Evolutionary conservation across 2,797 vertebrate species (phyloP), one percentile per base, ranked within the genome.

Genomic region (Erpetoichthys calabaricus): DNA sequence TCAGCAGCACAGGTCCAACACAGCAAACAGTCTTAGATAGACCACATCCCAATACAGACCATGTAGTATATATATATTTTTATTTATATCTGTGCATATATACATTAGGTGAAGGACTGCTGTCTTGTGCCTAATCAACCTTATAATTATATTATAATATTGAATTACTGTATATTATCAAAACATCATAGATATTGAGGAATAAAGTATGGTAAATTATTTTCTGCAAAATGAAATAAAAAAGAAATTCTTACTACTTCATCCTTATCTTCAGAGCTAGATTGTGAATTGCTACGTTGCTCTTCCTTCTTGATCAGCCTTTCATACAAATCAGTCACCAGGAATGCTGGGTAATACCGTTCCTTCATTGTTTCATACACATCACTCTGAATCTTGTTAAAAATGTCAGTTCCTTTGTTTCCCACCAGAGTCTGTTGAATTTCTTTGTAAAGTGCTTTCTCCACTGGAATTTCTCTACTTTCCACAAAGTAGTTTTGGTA

Each of bases 401-500:
- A 99, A 8, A 99, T 91, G 25, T 97, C 88, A 3, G 89, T 93
- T 51, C 94, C 95, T 81, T 89, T 90, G 82, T 99, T 99, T 9
- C 94, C 95, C 65, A 99, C 94, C 8, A 98, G 86, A 62, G 92
- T 94, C 65, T 99, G 93, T 60, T 98, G 93, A 71, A 99, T 94
- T 80, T 99, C 95, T 75, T 96, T 98, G 59, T 94, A 91, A 45
- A 97, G 89, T 57, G 85, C 70, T 72, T 92, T 99, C 68, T 99
- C 95, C 77, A 98, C 93, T 0, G 87, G 78, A 74, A 99, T 99
- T 72, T 98, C 94, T 67, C 82, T 85, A 80, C 82, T 93, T 75
- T 98, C 93, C 70, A 97, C 92, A 76, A 98, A 98, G 78, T 89
- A 99, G 74, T 97, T 91, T 74, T 99, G 95, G 76, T 99, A 99